Evolutionary conservation across 2,888 invertebrate genomes (phyloP).

Genomic region (Carabus problematicus): DNA sequence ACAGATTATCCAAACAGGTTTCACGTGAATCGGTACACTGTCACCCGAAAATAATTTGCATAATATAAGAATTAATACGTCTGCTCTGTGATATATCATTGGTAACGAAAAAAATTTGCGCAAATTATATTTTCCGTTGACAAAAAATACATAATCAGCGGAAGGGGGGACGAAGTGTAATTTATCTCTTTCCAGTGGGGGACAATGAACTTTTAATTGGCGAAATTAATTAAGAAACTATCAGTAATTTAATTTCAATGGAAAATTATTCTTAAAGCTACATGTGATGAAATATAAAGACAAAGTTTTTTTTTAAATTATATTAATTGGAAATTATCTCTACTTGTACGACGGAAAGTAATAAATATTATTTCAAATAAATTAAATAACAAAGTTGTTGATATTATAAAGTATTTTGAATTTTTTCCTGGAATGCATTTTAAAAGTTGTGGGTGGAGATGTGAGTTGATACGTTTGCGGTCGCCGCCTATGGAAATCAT

Average conservation of each 20-base stretch:
- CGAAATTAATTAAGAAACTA: neutral
- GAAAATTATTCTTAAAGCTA: no score
- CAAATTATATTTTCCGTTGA: neutral
- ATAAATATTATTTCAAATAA: no score
- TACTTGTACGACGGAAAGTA: no score
- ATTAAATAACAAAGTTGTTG: no score
- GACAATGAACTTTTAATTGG: conserved; percentile 5
- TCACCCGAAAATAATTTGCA: conserved; percentile 18
- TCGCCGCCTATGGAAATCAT: conserved; percentile 17
- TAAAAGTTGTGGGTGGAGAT: no score
- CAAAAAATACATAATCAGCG: neutral
- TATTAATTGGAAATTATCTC: no score
- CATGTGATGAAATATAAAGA: no score
- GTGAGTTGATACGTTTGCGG: neutral
- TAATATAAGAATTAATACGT: conserved; percentile 27
- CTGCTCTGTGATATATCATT: conserved; percentile 15
- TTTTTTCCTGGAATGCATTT: no score
- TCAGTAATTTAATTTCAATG: neutral
- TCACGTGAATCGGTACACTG: conserved; percentile 11
- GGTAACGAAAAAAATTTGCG: conserved; percentile 3
- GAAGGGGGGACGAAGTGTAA: neutral
- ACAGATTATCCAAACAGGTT: conserved; percentile 11
- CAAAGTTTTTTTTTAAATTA: no score
- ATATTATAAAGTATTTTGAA: no score
- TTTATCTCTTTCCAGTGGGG: neutral